Base-by-base conservation (phyloP, 2,113 vertebrate species). In the Indicator maculatus region DNA sequence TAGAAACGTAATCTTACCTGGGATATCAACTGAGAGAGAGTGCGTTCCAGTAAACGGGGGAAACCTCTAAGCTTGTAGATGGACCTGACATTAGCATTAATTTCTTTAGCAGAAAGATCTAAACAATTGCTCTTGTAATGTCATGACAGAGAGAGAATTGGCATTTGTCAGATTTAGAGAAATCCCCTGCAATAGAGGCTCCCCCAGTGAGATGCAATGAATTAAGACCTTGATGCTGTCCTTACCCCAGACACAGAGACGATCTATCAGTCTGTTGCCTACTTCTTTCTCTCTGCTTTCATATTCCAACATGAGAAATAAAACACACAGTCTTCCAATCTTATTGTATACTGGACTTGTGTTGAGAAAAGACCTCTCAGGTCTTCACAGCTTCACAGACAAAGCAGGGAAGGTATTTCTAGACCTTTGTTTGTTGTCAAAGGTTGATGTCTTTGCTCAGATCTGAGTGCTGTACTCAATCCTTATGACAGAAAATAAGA, bases 311-410 rank as follows among this genome's bases (percentile, higher is more conserved):
- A 8, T 33, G 28, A 75, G 21, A 31, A 52, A 33, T 55, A 30
- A 6, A 15, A 7, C 7, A 10, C 3, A 6, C 1, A 41, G 20
- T 55, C 16, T 87, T 56, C 0, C 3, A 73, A 11, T 33, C 26
- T 58, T 55, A 16, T 5, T 9, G 11, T 20, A 15, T 33, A n/a
- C 11, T 33, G 4, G 18, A 69, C 14, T 50, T 55, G 30, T 15
- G 5, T 1, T 1, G 36, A 83, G 5, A 8, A n/a, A 14, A 12
- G 15, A 73, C 7, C 5, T 69, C 27, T 50, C 19, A 60, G 33
- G 15, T 4, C 6, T 41, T n/a, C n/a, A 9, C 13, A 73, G 39
- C 5, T 73, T 19, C 8, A 10, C 5, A 28, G 27, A 3, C 8
- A 27, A 52, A 52, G 15, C 6, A 73, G 5, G 9, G 28, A 77